A percentile compares a stretch with the other conserved stretches of the same genome.
phyloP scores from a whole-genome alignment of 2,797 vertebrate species.

The Aselliscus stoliczkanus region DNA sequence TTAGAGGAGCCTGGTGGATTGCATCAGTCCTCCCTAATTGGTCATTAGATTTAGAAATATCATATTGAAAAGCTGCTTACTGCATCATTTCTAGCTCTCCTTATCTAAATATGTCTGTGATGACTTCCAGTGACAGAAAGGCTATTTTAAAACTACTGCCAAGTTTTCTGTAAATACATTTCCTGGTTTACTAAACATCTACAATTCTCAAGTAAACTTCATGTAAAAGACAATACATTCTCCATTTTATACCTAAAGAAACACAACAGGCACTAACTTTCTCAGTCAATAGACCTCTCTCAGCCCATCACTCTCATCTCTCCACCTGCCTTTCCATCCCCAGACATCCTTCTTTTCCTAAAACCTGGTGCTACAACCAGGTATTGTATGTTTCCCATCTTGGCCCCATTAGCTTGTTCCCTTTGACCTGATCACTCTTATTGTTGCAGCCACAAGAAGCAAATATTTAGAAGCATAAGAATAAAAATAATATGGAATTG shows the following conservation, averaged over 20 bases:
- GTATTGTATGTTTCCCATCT: background rate
- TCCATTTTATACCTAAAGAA: background rate
- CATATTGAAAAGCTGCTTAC: conserved; percentile 36
- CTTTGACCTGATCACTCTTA: background rate
- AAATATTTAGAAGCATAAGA: background rate
- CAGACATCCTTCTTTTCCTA: background rate
- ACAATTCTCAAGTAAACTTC: background rate
- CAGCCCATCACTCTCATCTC: background rate
- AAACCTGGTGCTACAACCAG: background rate
- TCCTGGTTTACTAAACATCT: background rate
- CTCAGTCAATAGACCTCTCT: background rate
- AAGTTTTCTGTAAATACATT: conserved; percentile 13
- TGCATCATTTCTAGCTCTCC: background rate
- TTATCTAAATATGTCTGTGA: conserved; percentile 39
- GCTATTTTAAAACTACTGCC: conserved; percentile 27
- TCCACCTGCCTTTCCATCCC: background rate
- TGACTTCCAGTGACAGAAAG: conserved; percentile 34
- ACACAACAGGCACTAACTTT: background rate
- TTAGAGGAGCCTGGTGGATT: background rate
- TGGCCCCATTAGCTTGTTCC: background rate
- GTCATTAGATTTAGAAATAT: conserved; percentile 51
- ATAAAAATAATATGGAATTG: background rate
- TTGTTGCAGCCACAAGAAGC: background rate
- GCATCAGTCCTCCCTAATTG: conserved; percentile 27
- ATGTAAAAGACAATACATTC: background rate